Conservation (phyloP, 2,113 vertebrate species). For the Ivindomyrus marchei region DNA sequence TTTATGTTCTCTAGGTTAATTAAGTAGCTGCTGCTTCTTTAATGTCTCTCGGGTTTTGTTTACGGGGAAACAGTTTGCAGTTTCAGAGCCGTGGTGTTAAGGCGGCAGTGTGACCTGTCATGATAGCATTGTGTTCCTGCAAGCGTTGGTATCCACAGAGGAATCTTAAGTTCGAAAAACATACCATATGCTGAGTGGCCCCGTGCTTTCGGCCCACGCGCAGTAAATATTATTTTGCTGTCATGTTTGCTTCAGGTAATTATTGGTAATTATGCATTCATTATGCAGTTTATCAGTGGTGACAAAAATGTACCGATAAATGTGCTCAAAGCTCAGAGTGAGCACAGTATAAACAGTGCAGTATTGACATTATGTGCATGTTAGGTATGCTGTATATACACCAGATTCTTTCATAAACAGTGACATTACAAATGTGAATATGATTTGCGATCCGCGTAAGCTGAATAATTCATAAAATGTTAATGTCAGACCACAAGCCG, state of each 20-base stretch:
- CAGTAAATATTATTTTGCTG: neutral
- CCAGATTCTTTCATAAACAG: neutral
- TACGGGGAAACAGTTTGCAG: neutral
- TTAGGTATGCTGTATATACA: neutral
- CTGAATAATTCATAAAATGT: constrained; percentile 7
- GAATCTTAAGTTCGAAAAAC: neutral
- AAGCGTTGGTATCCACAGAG: neutral
- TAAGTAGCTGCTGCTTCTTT: neutral
- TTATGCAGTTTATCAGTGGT: neutral
- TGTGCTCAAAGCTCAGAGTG: neutral
- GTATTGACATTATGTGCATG: neutral
- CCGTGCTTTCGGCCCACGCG: neutral
- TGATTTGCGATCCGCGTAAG: neutral
- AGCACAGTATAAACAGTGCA: neutral
- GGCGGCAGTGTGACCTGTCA: neutral
- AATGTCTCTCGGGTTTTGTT: neutral
- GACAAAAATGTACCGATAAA: neutral
- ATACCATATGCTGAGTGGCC: neutral
- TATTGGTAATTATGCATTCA: constrained; percentile 5
- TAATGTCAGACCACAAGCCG: neutral
- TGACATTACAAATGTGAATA: neutral
- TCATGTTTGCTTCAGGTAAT: neutral
- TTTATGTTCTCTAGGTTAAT: neutral
- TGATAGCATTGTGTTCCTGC: neutral
- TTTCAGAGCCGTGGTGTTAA: neutral